These are phyloP conservation scores for Drosophila chauvacae DNA, from an alignment of 1,140 invertebrate genomes.

Conservation along the genomic window DNA sequence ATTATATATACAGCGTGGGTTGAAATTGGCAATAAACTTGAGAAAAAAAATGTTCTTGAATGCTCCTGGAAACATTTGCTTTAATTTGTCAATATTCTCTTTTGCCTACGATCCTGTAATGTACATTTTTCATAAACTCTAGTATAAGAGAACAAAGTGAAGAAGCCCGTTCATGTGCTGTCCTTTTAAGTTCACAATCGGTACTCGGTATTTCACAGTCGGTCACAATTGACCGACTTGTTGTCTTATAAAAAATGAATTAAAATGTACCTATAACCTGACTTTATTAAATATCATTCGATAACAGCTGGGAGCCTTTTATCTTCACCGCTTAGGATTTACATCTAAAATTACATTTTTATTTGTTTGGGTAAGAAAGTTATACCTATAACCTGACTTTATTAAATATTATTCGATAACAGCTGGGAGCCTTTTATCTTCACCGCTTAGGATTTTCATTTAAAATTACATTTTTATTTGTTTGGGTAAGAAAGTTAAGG, in stretches of 20 bases:
- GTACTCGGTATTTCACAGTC: not conserved
- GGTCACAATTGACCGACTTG: not conserved
- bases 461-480: not conserved
- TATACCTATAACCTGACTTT: not conserved
- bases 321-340: not conserved
- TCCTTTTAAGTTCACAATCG: too few species aligned
- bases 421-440: not conserved
- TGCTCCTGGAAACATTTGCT: not conserved
- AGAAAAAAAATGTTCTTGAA: not conserved
- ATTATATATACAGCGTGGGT: not conserved
- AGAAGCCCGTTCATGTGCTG: not conserved
- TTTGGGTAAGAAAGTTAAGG: not conserved
- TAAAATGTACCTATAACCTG: not conserved
- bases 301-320: not conserved
- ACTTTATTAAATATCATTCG: not conserved
- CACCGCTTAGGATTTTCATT: too few species aligned
- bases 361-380: not conserved
- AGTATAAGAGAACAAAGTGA: not conserved
- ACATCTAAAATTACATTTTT: not conserved
- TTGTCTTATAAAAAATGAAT: not conserved
- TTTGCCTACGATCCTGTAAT: not conserved
- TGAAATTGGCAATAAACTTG: not conserved
- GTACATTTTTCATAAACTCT: not conserved
- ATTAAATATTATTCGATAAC: not conserved
- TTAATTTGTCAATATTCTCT: not conserved